Base-by-base conservation (phyloP, 2,797 vertebrate species). In the Distichodus sexfasciatus region DNA sequence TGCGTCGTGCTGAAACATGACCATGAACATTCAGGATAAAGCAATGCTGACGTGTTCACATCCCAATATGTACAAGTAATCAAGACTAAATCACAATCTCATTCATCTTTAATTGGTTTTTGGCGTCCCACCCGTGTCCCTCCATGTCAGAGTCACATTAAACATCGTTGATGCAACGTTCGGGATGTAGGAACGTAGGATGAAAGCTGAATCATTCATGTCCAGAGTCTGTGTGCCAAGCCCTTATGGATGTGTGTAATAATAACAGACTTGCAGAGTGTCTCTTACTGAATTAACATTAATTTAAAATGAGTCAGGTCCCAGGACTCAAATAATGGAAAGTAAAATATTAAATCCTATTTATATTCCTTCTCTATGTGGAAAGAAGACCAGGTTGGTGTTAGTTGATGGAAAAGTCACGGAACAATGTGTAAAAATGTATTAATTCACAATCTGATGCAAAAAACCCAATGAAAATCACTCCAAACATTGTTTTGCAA, bases 51-150 rank as follows among this genome's bases (percentile, higher is more conserved):
- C n/a, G n/a, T n/a, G n/a, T n/a, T n/a, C n/a, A n/a, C n/a, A n/a
- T n/a, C n/a, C n/a, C n/a, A n/a, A n/a, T n/a, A n/a, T n/a, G n/a
- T n/a, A n/a, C n/a, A n/a, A n/a, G n/a, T n/a, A n/a, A n/a, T n/a
- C n/a, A 41, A 41, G 6, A n/a, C 48, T 29, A 8, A 54, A 51
- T 48, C 21, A 11, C 12, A 15, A 1, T 21, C 74, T 84, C 76
- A 79, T 88, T 86, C 79, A 87, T 85, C 81, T 86, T 86, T 85
- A 82, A 89, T 79, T 85, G 78, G 85, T 83, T 84, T 82, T 66
- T 73, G 82, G 82, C 82, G 79, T 72, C 76, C 78, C 77, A 77
- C 84, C 77, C 72, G 79, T 72, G 40, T 76, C 59, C 64, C 72
- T 79, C 15, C 75, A 21, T 72, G 66, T 78, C 74, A 54, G 68